Base-by-base conservation (phyloP, 2,888 invertebrate species). In the Magallana nippona region DNA sequence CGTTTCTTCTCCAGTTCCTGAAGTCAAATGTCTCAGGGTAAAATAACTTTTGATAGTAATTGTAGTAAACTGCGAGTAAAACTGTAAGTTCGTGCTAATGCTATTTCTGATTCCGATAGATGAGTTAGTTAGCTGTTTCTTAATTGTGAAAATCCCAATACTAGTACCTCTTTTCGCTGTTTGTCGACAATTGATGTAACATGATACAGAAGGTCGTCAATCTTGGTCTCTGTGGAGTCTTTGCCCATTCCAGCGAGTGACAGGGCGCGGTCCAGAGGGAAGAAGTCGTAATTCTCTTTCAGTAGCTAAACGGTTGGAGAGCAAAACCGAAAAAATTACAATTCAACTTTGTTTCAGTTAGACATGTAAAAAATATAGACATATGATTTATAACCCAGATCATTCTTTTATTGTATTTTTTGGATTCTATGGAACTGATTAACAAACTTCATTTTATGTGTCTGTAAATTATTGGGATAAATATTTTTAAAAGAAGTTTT, bases 211-310 rank as follows among this genome's bases (percentile, higher is more conserved):
- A 94, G 88, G 78, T 93, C 93, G 84, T 94, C 94, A 79, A 94
- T 92, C 86, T 94, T 94, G 1, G 93, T 92, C 85, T 94, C 94
- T 0, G 94, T 93, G 15, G 93, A 92, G 85, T 94, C 94, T 85
- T 94, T 94, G 56, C 94, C 94, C 92, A 93, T 93, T 5, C 92
- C 90, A n/a, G 93, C 91, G 85, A 94, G 88, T 0, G 94, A 94
- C 85, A 94, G 87, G 11, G 94, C 94, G 15, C 93, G 89, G 85
- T 94, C 94, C 84, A 94, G 87, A 0, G 94, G 94, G 87, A 94
- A 94, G 91, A 94, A 94, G 85, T 94, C 94, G 85, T 91, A 93
- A 85, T 93, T 92, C 83, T 94, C 93, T 79, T 90, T 92, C 78
- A 84, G 78, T 44, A 93, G 87, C 93, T 92, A 44, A 8, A 44